These are phyloP conservation scores for Polypterus bichir DNA, from an alignment of 2,113 vertebrate genomes.

Conservation along the genomic window DNA sequence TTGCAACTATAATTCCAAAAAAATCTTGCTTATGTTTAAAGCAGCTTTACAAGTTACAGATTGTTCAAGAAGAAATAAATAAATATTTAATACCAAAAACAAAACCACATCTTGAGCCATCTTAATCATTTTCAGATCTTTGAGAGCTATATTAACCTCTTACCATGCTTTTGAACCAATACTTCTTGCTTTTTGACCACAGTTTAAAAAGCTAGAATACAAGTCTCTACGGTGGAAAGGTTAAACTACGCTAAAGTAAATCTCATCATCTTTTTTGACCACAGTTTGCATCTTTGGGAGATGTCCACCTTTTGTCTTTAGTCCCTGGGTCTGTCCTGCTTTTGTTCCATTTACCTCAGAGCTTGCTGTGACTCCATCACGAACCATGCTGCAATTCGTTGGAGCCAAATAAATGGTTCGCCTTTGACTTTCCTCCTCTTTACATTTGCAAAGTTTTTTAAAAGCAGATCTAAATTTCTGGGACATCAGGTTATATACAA, in stretches of 20 bases:
- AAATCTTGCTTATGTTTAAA: no score
- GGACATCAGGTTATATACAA: constrained; percentile 64
- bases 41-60: no score
- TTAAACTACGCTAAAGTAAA: constrained; percentile 22
- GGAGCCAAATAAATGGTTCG: constrained; percentile 27
- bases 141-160: no score
- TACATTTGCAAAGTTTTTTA: constrained; percentile 45
- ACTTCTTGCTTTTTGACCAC: no score
- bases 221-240: no score
- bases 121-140: no score
- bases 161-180: no score
- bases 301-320: constrained; percentile 10
- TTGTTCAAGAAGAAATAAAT: no score
- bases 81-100: no score
- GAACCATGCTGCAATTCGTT: constrained; percentile 23
- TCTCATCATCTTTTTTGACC: constrained; percentile 15
- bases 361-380: constrained; percentile 17
- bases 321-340: constrained; percentile 16
- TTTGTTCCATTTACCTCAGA: constrained; percentile 3
- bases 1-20: no score
- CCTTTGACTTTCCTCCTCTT: constrained; percentile 21
- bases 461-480: constrained; percentile 59
- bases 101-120: no score
- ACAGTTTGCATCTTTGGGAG: not conserved
- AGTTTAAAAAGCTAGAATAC: no score